phyloP scores from a whole-genome alignment of 1,140 invertebrate genomes.

The Trichoplusia ni region DNA sequence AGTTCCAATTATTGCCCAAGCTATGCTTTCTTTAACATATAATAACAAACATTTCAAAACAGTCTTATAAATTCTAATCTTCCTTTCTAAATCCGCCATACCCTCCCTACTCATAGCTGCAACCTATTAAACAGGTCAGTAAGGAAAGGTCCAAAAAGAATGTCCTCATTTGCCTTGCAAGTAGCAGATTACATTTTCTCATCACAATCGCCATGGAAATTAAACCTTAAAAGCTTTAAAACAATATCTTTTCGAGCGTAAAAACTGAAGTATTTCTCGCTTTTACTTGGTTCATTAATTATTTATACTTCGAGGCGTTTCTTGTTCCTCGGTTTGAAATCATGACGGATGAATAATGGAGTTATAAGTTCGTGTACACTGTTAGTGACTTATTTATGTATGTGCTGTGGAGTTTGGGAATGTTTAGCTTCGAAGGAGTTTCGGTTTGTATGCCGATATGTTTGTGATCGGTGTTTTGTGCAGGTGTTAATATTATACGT shows the following conservation, averaged over 20 bases:
- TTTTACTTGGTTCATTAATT: constrained; percentile 33
- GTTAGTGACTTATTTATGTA: constrained; percentile 11
- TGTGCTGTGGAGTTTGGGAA: neutral
- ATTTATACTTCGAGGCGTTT: constrained; percentile 20
- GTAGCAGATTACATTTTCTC: neutral
- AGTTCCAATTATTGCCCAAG: too few species aligned
- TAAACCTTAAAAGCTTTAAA: constrained; percentile 24
- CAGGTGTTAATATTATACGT: too few species aligned
- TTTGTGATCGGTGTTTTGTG: too few species aligned
- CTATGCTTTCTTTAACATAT: too few species aligned
- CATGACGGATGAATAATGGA: constrained; percentile 31
- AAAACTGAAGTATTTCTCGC: constrained; percentile 25
- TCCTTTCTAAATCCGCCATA: too few species aligned
- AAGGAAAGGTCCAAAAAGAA: constrained; percentile 3
- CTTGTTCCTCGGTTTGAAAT: constrained; percentile 18
- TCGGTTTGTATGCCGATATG: too few species aligned
- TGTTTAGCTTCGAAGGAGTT: too few species aligned
- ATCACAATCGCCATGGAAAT: constrained; percentile 16
- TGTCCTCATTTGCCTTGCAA: constrained; percentile 4
- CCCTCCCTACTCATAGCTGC: too few species aligned
- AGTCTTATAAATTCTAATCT: too few species aligned
- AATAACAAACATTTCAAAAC: too few species aligned
- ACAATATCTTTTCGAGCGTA: constrained; percentile 25
- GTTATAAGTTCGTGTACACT: constrained; percentile 19
- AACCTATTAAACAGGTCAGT: too few species aligned